These are phyloP conservation scores for Siniperca knerii DNA, from an alignment of 2,113 vertebrate genomes.

Conservation along the genomic window DNA sequence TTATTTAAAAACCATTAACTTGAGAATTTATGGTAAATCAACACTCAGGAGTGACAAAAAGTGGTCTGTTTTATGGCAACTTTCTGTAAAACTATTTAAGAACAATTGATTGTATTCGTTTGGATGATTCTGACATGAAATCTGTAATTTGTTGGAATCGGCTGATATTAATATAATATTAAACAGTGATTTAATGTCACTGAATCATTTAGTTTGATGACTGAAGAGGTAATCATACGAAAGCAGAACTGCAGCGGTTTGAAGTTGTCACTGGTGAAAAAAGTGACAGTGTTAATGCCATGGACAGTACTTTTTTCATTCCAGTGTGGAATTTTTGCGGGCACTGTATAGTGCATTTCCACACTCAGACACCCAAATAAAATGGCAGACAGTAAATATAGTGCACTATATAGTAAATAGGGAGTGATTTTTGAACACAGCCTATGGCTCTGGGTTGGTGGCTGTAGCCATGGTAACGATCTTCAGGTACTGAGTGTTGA, in stretches of 20 bases:
- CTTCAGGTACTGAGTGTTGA: slow-evolving; percentile 90
- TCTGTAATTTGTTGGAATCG: neutral
- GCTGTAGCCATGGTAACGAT: slow-evolving; percentile 77
- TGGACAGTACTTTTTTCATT: too few relatives aligned
- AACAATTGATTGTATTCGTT: neutral
- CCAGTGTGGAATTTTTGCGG: too few relatives aligned
- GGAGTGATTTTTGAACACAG: neutral
- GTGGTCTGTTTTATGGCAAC: neutral
- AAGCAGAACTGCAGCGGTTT: neutral
- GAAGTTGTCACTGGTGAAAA: neutral
- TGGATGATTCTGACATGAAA: neutral
- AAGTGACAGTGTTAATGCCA: neutral
- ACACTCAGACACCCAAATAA: too few relatives aligned
- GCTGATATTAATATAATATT: neutral
- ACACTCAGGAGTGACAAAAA: neutral
- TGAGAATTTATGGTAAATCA: neutral
- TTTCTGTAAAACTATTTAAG: neutral
- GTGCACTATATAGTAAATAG: too few relatives aligned
- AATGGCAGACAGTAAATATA: too few relatives aligned
- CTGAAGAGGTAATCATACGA: neutral
- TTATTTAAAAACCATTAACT: neutral
- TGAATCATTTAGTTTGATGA: neutral
- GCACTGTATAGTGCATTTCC: too few relatives aligned
- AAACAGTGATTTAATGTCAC: neutral
- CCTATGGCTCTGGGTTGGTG: slow-evolving; percentile 85